Evolutionary conservation across 1,140 invertebrate genomes (phyloP).

Genomic region (Drosophila lini): DNA sequence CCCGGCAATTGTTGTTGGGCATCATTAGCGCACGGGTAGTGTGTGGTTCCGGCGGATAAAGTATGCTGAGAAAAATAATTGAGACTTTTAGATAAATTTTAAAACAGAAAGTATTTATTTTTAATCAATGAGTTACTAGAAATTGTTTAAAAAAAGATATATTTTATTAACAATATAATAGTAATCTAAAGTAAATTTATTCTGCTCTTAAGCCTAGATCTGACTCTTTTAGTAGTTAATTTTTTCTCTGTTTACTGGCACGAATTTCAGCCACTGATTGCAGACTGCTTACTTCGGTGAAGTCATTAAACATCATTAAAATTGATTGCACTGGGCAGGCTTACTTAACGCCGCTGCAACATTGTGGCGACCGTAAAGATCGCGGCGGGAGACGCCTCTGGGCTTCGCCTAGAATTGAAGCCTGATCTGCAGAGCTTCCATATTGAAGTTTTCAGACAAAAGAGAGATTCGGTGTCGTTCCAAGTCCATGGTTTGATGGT

Average conservation of each 20-base stretch:
- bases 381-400: slow-evolving; percentile 37
- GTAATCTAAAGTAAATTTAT: neutral
- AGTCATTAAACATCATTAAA: slow-evolving; percentile 74
- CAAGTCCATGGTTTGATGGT: neutral
- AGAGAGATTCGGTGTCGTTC: neutral
- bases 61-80: slow-evolving; percentile 27
- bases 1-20: slow-evolving; percentile 42
- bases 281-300: slow-evolving; percentile 39
- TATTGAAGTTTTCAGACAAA: slow-evolving; percentile 5
- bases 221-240: neutral
- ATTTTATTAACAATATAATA: no score
- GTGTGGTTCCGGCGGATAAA: slow-evolving; percentile 51
- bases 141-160: no score
- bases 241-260: slow-evolving; percentile 1
- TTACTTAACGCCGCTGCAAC: slow-evolving; percentile 18
- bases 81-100: neutral
- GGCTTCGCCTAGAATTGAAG: neutral
- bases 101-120: neutral
- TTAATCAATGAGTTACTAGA: neutral
- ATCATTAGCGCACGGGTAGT: slow-evolving; percentile 63
- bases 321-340: slow-evolving; percentile 51
- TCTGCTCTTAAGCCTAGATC: neutral
- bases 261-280: slow-evolving; percentile 25
- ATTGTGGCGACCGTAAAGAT: slow-evolving; percentile 18
- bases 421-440: slow-evolving; percentile 9